Evolutionary conservation across 2,113 vertebrate genomes (phyloP).

Genomic region (Anolis carolinensis): DNA sequence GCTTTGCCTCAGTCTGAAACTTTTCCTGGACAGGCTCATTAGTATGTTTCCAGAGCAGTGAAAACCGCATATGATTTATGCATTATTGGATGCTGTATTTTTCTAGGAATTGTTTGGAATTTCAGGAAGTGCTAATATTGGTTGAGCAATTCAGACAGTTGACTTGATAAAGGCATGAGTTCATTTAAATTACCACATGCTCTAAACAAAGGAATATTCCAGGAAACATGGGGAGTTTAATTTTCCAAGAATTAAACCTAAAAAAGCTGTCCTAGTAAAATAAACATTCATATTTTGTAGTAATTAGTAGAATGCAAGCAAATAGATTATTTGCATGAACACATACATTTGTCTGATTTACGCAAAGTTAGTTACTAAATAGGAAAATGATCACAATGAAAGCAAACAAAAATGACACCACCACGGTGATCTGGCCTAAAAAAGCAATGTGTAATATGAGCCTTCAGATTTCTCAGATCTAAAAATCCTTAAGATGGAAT

Average conservation of each 20-base stretch:
- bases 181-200: slow-evolving; percentile 29
- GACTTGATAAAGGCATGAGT: background rate
- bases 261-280: background rate
- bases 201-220: slow-evolving; percentile 14
- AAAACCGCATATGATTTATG: no score
- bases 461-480: background rate
- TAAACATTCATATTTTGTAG: background rate
- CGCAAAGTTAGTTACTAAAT: background rate
- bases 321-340: background rate
- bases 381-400: background rate
- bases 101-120: background rate
- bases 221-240: background rate
- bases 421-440: background rate
- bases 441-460: background rate
- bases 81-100: background rate
- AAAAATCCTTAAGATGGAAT: background rate
- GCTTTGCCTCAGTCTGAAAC: no score
- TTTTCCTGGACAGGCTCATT: background rate
- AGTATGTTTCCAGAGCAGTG: background rate
- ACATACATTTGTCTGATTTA: background rate
- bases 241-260: slow-evolving; percentile 4
- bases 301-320: background rate
- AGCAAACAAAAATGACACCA: no score
- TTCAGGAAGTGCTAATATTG: background rate
- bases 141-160: no score